Conservation (phyloP, 1,140 invertebrate species). For the Atta texana region DNA sequence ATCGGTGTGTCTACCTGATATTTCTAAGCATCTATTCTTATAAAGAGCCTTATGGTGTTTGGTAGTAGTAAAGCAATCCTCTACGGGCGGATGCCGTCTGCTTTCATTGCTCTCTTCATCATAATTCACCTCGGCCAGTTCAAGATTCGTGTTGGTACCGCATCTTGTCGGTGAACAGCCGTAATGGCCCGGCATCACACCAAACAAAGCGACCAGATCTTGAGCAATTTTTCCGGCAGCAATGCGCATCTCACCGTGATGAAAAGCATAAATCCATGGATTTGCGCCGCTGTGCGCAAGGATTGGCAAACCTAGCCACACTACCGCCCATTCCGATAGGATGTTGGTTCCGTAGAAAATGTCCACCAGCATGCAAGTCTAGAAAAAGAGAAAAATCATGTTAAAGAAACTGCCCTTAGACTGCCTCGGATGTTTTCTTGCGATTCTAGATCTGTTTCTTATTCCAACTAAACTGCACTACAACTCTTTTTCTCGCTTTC, state of each 20-base stretch:
- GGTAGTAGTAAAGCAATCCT: slow-evolving; percentile 80
- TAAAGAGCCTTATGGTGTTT: slow-evolving; percentile 77
- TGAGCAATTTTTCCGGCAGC: slow-evolving; percentile 88
- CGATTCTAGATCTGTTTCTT: no score
- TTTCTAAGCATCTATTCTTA: slow-evolving; percentile 77
- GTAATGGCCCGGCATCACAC: slow-evolving; percentile 83
- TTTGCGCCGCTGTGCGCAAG: slow-evolving; percentile 88
- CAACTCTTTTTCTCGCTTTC: no score
- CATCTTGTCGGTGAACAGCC: slow-evolving; percentile 81
- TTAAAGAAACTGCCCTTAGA: neutral
- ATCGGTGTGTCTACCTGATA: slow-evolving; percentile 74
- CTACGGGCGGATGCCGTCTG: slow-evolving; percentile 73
- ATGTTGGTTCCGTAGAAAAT: slow-evolving; percentile 86
- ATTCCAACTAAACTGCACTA: no score
- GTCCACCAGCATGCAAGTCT: slow-evolving; percentile 88
- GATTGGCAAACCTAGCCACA: slow-evolving; percentile 88
- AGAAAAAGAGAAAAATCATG: slow-evolving; percentile 74
- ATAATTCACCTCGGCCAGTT: slow-evolving; percentile 80
- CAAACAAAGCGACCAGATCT: slow-evolving; percentile 84
- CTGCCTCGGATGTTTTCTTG: no score
- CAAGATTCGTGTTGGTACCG: slow-evolving; percentile 81
- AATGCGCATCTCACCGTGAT: slow-evolving; percentile 88
- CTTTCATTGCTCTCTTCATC: slow-evolving; percentile 74
- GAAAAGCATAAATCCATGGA: slow-evolving; percentile 90
- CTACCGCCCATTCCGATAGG: slow-evolving; percentile 86